Conservation (phyloP, 2,888 invertebrate genomes). For the Stenurella melanura region DNA sequence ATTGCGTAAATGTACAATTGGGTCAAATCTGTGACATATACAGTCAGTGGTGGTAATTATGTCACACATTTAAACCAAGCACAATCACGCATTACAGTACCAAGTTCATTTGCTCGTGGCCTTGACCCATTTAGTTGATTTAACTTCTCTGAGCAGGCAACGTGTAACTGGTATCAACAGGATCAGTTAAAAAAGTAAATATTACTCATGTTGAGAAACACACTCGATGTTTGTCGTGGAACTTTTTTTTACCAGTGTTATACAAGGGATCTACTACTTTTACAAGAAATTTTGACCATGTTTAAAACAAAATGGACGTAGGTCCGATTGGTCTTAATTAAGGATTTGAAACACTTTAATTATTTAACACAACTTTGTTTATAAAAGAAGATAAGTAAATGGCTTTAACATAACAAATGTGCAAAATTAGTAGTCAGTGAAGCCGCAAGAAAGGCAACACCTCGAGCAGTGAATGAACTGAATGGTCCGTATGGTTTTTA, state of each 20-base stretch:
- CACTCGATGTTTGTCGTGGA: neutral
- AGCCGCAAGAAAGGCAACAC: no score
- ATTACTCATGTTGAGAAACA: neutral
- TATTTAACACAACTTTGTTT: no score
- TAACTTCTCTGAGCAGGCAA: neutral
- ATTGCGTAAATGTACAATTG: neutral
- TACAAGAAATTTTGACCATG: no score
- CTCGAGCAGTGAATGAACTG: no score
- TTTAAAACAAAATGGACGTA: no score
- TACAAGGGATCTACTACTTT: no score
- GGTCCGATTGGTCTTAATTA: no score
- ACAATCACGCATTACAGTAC: neutral
- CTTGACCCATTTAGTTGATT: slow-evolving; percentile 7
- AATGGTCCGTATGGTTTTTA: no score
- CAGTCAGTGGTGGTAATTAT: neutral
- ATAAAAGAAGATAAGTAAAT: no score
- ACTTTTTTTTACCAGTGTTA: neutral
- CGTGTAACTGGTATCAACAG: neutral
- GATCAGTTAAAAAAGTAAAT: neutral
- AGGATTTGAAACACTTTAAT: no score
- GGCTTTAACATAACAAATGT: no score
- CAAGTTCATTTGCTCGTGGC: neutral
- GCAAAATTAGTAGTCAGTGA: no score
- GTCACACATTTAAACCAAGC: neutral
- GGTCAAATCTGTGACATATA: neutral